Percentiles rank a stretch among this genome's conserved stretches.
Evolutionary conservation across 2,113 vertebrate genomes (phyloP).

Genomic region (Alosa alosa): DNA sequence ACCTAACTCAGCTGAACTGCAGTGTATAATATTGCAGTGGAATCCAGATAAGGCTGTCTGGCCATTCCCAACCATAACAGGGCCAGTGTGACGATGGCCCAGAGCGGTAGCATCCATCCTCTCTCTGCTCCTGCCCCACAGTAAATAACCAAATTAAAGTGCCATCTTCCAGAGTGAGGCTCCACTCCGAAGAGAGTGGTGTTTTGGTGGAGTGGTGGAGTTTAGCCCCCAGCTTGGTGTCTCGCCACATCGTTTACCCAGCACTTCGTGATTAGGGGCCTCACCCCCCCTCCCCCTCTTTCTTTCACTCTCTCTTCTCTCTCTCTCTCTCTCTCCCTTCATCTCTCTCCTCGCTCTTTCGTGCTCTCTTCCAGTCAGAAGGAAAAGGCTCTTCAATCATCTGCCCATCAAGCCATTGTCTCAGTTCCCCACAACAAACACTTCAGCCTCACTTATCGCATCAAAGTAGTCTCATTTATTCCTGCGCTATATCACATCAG

Average conservation of each 20-base stretch:
- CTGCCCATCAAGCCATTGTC: not conserved
- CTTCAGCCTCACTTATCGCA: not conserved
- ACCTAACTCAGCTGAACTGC: not conserved
- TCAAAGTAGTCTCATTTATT: conserved; percentile 1
- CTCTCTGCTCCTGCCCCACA: not conserved
- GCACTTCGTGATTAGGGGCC: not conserved
- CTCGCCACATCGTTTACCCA: not conserved
- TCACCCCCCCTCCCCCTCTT: not conserved
- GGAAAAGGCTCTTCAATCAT: conserved; percentile 7
- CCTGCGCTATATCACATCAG: not conserved
- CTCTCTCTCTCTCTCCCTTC: not conserved
- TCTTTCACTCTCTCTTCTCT: not conserved
- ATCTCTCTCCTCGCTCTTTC: not conserved
- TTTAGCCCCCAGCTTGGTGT: not conserved
- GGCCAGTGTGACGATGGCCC: not conserved
- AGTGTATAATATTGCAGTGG: not conserved
- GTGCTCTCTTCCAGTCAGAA: not conserved
- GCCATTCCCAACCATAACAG: not conserved
- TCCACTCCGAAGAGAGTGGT: not conserved
- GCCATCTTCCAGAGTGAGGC: not conserved
- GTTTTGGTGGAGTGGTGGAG: too few relatives aligned
- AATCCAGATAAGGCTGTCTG: not conserved
- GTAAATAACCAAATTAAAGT: conserved; percentile 6
- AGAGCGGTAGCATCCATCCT: not conserved
- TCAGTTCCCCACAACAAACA: not conserved